These are phyloP conservation scores for Polymixis flavicincta DNA, from an alignment of 2,888 invertebrate species.

Conservation along the genomic window DNA sequence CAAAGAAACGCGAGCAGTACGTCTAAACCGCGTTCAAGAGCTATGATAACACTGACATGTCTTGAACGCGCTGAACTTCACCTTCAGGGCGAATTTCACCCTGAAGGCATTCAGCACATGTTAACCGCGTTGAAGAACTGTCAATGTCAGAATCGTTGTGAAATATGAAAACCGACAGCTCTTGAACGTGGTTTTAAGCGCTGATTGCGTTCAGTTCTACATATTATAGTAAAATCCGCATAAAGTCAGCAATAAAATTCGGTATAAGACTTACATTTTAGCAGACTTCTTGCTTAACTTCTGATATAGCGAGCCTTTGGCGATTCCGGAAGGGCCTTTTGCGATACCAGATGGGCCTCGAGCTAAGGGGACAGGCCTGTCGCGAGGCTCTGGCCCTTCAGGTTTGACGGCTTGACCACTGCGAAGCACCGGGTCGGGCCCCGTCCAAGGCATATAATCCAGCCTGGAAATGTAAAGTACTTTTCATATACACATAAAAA, in stretches of 20 bases:
- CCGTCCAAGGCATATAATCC: slow-evolving; percentile 95
- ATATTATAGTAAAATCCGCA: not conserved
- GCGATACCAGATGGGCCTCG: slow-evolving; percentile 92
- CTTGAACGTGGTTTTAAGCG: not conserved
- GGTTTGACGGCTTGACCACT: slow-evolving; percentile 91
- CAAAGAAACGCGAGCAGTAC: not conserved
- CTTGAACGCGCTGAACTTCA: not conserved
- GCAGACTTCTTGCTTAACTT: slow-evolving; percentile 90
- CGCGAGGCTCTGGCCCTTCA: slow-evolving; percentile 83
- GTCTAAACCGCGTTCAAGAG: not conserved
- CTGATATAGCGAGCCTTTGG: slow-evolving; percentile 95
- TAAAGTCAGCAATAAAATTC: not conserved
- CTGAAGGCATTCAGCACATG: too few relatives aligned
- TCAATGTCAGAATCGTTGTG: too few relatives aligned
- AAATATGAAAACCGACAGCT: not conserved
- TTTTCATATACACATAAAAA: slow-evolving; percentile 2
- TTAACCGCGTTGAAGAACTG: too few relatives aligned
- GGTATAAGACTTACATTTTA: slow-evolving; percentile 77
- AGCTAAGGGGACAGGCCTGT: slow-evolving; percentile 84
- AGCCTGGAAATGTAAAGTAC: slow-evolving; percentile 8
- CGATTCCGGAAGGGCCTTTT: slow-evolving; percentile 94
- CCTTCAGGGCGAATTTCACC: too few relatives aligned
- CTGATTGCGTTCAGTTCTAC: too few relatives aligned
- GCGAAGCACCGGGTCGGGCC: slow-evolving; percentile 92
- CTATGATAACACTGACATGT: not conserved